phyloP scores from a whole-genome alignment of 1,140 invertebrate species.

The Drosophila azteca region DNA sequence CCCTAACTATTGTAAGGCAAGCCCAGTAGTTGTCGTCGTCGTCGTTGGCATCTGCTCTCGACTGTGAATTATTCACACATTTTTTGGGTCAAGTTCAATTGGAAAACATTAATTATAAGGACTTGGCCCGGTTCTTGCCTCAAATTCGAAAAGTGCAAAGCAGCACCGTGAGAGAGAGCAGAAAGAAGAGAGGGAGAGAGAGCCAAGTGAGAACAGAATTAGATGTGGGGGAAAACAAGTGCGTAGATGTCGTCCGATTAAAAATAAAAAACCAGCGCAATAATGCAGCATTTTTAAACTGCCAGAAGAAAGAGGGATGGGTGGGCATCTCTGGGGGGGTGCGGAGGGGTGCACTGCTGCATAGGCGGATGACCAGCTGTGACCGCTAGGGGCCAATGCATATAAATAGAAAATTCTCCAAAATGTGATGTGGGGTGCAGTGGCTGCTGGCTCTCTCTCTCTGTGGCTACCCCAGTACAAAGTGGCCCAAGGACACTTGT shows the following conservation, averaged over 20 bases:
- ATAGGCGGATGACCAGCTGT: constrained; percentile 12
- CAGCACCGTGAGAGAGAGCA: too few species aligned
- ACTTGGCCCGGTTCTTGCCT: constrained; percentile 55
- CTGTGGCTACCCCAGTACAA: constrained; percentile 22
- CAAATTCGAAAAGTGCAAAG: constrained; percentile 47
- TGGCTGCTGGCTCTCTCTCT: constrained; percentile 28
- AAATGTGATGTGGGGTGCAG: constrained; percentile 56
- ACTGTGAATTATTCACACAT: constrained; percentile 30
- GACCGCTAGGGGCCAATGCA: constrained; percentile 36
- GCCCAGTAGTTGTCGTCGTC: constrained; percentile 24
- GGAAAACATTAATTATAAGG: constrained; percentile 72
- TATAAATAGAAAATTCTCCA: constrained; percentile 73
- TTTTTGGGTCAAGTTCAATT: constrained; percentile 78
- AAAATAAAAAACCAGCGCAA: constrained; percentile 51
- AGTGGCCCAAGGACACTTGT: constrained; percentile 72
- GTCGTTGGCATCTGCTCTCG: constrained; percentile 28
- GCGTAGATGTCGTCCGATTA: constrained; percentile 54
- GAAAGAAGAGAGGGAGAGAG: too few species aligned
- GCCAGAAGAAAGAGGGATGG: background rate
- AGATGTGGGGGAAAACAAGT: constrained; percentile 36
- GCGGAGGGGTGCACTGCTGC: background rate
- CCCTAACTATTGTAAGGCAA: background rate
- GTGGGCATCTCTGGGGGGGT: too few species aligned
- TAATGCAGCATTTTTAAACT: constrained; percentile 37
- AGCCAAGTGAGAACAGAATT: constrained; percentile 53